Base-by-base conservation (phyloP, 2,888 invertebrate species). In the Acleris holmiana region DNA sequence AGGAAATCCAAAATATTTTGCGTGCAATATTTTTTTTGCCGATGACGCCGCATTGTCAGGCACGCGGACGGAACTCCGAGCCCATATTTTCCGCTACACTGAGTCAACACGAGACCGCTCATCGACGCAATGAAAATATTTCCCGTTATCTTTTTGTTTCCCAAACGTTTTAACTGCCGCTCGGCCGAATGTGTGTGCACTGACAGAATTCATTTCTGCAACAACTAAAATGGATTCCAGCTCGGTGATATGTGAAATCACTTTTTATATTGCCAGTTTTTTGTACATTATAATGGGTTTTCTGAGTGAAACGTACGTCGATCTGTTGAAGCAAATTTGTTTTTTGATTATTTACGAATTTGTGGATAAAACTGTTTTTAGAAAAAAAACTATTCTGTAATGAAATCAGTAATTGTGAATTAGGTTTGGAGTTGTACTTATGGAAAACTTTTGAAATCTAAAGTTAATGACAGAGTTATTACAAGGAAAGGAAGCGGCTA, bases 91-190 rank as follows among this genome's bases (percentile, higher is more conserved):
- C 87, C 89, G 80, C 76, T 77, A 79, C 80, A 80, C 71, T 84
- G 86, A 85, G 78, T 85, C 85, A 88, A 89, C 88, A 87, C 76
- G 73, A 75, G 76, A 73, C 73, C 86, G 85, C 85, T 88, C 88
- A 86, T 80, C 84, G 85, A 76, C 78, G 83, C 88, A 88, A 86
- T 88, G 86, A 85, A 87, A 88, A 89, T 89, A 90, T 89, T 86
- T 84, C 76, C 78, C 82, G 83, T 88, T 88, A 88, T 86, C 89
- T 84, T 87, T 86, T 80, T 84, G 82, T 82, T 82, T 84, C 83
- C 77, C 79, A 78, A 75, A 77, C 77, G 77, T 78, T 78, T 83
- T 78, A 80, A 78, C 78, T 68, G 71, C 70, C 71, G 77, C 77
- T 77, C 77, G 78, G 78, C 77, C 75, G 81, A 78, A 73, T 73